These are phyloP conservation scores for Drosophila sucinea DNA, from an alignment of 1,140 invertebrate species.

Conservation along the genomic window DNA sequence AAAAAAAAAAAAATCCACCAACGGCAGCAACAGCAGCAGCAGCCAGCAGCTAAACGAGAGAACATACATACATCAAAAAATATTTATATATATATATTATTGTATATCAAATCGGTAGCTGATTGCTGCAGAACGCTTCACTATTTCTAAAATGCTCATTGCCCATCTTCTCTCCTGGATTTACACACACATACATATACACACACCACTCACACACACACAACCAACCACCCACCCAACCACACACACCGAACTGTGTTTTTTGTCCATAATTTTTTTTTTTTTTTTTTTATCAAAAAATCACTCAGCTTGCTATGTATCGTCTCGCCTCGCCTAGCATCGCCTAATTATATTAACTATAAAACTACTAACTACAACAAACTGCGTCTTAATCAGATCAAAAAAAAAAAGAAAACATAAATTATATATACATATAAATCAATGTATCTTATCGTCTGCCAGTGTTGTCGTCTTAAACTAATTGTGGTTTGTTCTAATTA, in stretches of 20 bases:
- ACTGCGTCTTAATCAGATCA: not conserved
- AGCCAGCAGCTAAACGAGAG: too few species aligned
- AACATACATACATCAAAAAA: constrained; percentile 18
- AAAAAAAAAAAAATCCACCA: constrained; percentile 1
- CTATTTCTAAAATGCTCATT: not conserved
- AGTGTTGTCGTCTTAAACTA: constrained; percentile 67
- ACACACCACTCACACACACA: not conserved
- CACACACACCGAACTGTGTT: not conserved
- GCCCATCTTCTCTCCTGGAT: constrained; percentile 1
- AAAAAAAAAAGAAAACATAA: not conserved
- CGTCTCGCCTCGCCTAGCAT: not conserved
- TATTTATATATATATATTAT: constrained; percentile 9
- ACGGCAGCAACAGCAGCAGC: too few species aligned
- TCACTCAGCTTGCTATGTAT: not conserved
- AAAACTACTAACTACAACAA: not conserved
- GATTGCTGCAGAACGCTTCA: not conserved
- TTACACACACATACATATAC: not conserved
- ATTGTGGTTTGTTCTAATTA: constrained; percentile 69
- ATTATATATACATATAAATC: not conserved
- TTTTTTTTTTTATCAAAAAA: too few species aligned
- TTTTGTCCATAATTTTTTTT: not conserved
- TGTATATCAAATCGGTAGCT: not conserved
- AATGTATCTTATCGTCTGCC: constrained; percentile 54
- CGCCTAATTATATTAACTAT: not conserved
- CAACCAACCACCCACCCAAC: not conserved